Conservation (phyloP, 1,140 invertebrate species). For the Meloidogyne hapla region DNA sequence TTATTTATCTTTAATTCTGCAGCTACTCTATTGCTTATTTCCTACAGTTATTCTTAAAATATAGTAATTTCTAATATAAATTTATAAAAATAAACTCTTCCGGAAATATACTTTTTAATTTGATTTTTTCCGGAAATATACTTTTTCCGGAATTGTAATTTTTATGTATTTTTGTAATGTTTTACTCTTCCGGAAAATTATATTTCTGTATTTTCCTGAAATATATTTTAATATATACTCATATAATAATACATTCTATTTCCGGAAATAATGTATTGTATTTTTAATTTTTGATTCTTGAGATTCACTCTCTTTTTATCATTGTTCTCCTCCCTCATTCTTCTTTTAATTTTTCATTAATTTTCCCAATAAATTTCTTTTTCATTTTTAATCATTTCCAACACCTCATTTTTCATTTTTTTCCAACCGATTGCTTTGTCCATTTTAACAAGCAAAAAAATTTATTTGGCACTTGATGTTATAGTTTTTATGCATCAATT, state of each 20-base stretch:
- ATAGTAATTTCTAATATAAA: too few relatives aligned
- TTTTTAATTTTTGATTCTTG: not conserved
- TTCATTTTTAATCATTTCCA: not conserved
- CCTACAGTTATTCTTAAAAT: too few relatives aligned
- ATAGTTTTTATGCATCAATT: not conserved
- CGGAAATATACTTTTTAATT: too few relatives aligned
- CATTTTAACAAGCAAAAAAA: not conserved
- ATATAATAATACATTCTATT: not conserved
- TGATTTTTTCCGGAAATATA: too few relatives aligned
- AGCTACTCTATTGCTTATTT: too few relatives aligned
- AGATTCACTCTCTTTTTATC: not conserved
- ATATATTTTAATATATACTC: not conserved
- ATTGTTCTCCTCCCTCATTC: not conserved
- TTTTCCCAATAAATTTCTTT: not conserved
- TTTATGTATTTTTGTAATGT: too few relatives aligned
- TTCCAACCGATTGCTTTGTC: not conserved
- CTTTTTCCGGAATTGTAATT: too few relatives aligned
- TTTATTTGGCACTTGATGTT: slow-evolving; percentile 1
- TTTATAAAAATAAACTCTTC: too few relatives aligned
- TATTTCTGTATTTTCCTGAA: too few relatives aligned
- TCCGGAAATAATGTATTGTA: not conserved
- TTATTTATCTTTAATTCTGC: too few relatives aligned
- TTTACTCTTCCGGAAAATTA: too few relatives aligned
- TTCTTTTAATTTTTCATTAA: not conserved
- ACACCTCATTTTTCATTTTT: not conserved